These are phyloP conservation scores for Amblyornis subalaris DNA, from an alignment of 2,113 vertebrate genomes.

Conservation along the genomic window DNA sequence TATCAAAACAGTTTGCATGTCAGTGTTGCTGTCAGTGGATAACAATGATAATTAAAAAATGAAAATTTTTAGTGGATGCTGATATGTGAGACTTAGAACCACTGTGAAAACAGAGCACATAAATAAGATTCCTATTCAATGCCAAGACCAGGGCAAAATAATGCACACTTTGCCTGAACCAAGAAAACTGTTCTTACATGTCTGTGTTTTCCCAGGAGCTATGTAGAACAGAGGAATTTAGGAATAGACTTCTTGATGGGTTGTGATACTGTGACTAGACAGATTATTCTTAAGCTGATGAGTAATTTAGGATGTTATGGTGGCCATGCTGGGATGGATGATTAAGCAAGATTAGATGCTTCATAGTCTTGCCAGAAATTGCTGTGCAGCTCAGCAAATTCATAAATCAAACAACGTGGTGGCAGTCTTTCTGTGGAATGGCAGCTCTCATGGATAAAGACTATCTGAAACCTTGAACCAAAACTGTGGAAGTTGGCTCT, in stretches of 20 bases:
- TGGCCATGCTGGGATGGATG: neutral
- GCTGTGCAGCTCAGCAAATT: neutral
- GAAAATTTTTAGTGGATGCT: neutral
- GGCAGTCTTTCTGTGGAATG: neutral
- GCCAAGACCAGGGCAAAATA: neutral
- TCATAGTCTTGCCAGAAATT: neutral
- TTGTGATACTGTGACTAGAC: neutral
- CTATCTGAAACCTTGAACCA: neutral
- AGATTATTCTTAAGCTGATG: neutral
- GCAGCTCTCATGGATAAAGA: neutral
- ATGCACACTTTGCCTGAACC: neutral
- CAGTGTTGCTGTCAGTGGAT: neutral
- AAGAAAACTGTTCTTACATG: neutral
- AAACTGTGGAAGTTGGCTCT: neutral
- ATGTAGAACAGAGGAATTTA: neutral
- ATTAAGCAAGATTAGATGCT: neutral
- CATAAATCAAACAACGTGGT: neutral
- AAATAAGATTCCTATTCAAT: neutral
- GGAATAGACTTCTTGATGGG: neutral
- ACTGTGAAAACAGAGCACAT: neutral
- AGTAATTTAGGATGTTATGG: neutral
- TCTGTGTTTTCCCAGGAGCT: neutral
- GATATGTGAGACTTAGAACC: neutral
- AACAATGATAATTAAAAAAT: neutral
- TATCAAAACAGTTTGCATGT: neutral